These are phyloP conservation scores for Aradus depressus DNA, from an alignment of 2,888 invertebrate genomes.

Conservation along the genomic window DNA sequence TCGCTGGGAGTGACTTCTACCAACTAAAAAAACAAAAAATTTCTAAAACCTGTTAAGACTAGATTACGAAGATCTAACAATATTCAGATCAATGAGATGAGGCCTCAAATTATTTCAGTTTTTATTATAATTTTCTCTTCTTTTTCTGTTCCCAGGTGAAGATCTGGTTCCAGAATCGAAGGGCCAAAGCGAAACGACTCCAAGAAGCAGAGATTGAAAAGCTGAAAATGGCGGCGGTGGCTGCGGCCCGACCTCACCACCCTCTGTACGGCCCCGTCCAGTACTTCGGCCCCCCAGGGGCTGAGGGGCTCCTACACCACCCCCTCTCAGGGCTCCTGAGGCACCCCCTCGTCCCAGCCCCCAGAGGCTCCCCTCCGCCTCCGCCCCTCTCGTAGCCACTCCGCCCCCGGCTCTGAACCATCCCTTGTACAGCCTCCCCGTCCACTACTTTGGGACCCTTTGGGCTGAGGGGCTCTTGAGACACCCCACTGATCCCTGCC, in stretches of 20 bases:
- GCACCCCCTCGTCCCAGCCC: slow-evolving; percentile 40
- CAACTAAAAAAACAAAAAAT: no score
- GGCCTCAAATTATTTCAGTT: no score
- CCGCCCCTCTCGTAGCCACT: slow-evolving; percentile 17
- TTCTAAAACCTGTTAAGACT: no score
- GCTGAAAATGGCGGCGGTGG: slow-evolving; percentile 59
- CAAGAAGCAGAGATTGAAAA: slow-evolving; percentile 94
- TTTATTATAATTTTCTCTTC: no score
- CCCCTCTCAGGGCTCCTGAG: slow-evolving; percentile 49
- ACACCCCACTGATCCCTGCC: no score
- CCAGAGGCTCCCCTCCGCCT: slow-evolving; percentile 24
- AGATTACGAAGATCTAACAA: no score
- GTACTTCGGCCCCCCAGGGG: slow-evolving; percentile 37
- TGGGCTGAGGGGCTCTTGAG: no score
- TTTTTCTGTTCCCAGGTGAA: slow-evolving; percentile 51
- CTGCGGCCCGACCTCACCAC: slow-evolving; percentile 43
- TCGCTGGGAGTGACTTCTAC: no score
- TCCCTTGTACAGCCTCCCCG: slow-evolving; percentile 14
- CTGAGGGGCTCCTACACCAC: slow-evolving; percentile 44
- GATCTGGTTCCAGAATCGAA: slow-evolving; percentile 87
- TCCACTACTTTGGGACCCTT: no score
- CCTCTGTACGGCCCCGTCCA: slow-evolving; percentile 34
- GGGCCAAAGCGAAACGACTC: slow-evolving; percentile 91
- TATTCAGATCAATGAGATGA: no score
- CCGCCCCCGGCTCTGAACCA: slow-evolving; percentile 4